Evolutionary conservation across 2,888 invertebrate genomes (phyloP), one percentile per base, ranked within the genome.

Genomic region (Spodoptera picta): DNA sequence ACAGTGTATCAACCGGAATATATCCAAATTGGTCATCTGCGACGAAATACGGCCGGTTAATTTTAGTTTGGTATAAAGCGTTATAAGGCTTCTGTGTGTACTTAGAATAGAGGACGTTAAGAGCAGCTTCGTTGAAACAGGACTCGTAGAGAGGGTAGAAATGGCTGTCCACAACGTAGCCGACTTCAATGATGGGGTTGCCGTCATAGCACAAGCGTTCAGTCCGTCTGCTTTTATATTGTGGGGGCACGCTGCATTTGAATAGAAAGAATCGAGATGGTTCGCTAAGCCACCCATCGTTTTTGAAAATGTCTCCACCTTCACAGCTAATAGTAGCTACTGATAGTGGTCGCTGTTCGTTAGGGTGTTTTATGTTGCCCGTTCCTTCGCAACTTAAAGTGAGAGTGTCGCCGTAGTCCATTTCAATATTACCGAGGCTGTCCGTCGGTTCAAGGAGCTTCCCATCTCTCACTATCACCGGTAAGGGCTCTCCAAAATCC

Each of bases 71-170:
- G 58, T 80, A 94, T n/a, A 84, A 68, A 6, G 90, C 86, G 54
- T 94, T 94, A 69, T 90, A 94, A 1, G 92, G 87, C 68, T 90
- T 91, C 63, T 94, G 94, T 0, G 89, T 90, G 51, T 94, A 93
- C 53, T 87, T 92, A 0, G 93, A 90, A 69, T 92, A 94, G 2
- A 94, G 70, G 2, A 85, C 81, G 48, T 82, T 88, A 1, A 90
- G 69, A 5, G 41, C 60, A 2, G 41, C 65, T 71, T 90, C 88
- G 63, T 93, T 85, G 66, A 94, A 94, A 58, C 94, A 94, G 0
- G 92, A 83, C 62, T 94, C 93, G 70, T 89, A 94, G 0, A 89
- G 68, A 0, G 93, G 86, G 48, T 92, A 90, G 61, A 93, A 92
- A 23, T 71, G 41, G 7, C 80, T 72, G 44, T 84, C 79, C 5